Base-by-base conservation (phyloP, 2,113 vertebrate species). In the Cygnus atratus region DNA sequence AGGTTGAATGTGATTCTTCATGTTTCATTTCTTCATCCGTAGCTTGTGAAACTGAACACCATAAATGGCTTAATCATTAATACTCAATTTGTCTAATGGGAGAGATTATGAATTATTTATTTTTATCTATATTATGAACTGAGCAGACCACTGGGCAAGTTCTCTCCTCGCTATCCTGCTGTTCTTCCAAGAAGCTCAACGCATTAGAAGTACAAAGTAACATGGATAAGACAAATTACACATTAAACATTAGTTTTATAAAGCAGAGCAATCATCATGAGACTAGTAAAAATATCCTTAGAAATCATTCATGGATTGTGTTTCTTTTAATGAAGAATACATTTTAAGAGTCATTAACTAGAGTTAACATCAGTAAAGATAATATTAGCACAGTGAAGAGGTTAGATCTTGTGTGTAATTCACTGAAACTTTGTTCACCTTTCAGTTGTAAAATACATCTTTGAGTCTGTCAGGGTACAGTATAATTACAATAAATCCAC, bases 61-160 rank as follows among this genome's bases (percentile, higher is more conserved):
- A 54, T 91, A 96, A 95, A 92, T 81, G 48, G 80, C n/a, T 86
- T 94, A 92, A 94, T 94, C 61, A 81, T 96, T 96, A 94, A 81
- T 52, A 58, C 39, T 41, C 35, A 74, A 15, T 14, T 22, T 61
- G 12, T 85, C 37, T 63, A 80, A 66, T 84, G 43, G 57, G 52
- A 87, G 68, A 93, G 61, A 70, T 37, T 72, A 44, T 62, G 48
- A 90, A 68, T 88, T 76, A 75, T 50, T 71, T 90, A 43, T 9
- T 48, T 11, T 75, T 74, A 65, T 68, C 90, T 88, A 16, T 46
- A 75, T 37, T 87, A 54, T 57, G 66, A 87, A 84, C 52, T 67
- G 55, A 78, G 65, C 43, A 92, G 86, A 93, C 33, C 15, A 86
- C 57, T 77, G 55, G 46, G 46, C 91, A 84, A 61, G 48, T 93